phyloP scores from a whole-genome alignment of 2,888 invertebrate genomes.

The Tetheella fluctuosa region DNA sequence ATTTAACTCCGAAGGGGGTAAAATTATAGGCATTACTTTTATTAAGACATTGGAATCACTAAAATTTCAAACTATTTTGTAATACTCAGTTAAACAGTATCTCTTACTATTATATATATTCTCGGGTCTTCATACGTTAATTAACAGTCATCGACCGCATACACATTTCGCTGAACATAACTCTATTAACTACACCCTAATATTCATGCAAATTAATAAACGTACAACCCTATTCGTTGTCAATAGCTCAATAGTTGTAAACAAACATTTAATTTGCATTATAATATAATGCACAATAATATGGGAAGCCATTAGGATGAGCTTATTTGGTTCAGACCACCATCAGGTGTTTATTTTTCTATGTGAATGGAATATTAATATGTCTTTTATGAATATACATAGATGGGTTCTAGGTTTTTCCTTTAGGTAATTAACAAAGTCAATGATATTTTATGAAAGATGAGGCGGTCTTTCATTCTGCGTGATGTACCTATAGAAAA shows the following conservation, averaged over 20 bases:
- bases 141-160: background rate
- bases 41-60: no score
- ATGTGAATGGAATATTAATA: slow-evolving; percentile 3
- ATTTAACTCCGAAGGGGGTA: no score
- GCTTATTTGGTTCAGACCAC: background rate
- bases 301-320: background rate
- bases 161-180: background rate
- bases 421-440: background rate
- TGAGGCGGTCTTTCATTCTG: no score
- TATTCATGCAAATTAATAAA: background rate
- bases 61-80: no score
- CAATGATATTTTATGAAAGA: no score
- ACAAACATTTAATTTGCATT: slow-evolving; percentile 6
- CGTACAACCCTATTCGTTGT: background rate
- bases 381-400: background rate
- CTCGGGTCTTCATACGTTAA: no score
- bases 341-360: background rate
- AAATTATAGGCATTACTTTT: no score
- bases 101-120: background rate
- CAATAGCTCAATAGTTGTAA: background rate
- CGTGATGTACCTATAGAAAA: no score
- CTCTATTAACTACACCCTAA: background rate
- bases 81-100: background rate
- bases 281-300: slow-evolving; percentile 1
- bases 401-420: background rate